A percentile compares a stretch with the other conserved stretches of the same genome.
These are phyloP conservation scores for Suncus etruscus DNA, from an alignment of 2,113 vertebrate species.

Conservation along the genomic window DNA sequence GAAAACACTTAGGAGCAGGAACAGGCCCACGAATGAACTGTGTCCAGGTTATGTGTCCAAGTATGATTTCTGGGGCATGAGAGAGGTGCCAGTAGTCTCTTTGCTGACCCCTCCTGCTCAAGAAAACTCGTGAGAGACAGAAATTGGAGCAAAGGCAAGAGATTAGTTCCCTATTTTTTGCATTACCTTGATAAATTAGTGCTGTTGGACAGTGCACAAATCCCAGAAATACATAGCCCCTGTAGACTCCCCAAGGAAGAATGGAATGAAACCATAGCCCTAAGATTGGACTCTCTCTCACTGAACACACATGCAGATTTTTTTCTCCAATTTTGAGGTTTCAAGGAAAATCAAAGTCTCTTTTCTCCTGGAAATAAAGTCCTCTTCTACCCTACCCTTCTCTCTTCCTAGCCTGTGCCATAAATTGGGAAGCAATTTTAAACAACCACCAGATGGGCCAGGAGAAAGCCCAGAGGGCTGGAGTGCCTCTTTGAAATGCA, in stretches of 20 bases:
- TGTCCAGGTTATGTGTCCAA: not conserved
- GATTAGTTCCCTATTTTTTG: too few species aligned
- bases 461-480: too few species aligned
- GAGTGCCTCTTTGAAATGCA: too few species aligned
- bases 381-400: not conserved
- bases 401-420: not conserved
- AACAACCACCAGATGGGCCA: not conserved
- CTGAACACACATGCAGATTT: not conserved
- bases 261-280: not conserved
- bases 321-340: constrained; percentile 9
- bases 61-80: not conserved
- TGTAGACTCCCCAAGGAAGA: not conserved
- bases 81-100: not conserved
- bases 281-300: not conserved
- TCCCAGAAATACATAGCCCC: not conserved
- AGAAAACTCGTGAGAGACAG: not conserved
- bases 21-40: not conserved
- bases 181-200: not conserved
- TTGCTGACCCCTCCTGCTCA: not conserved
- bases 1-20: constrained; percentile 1
- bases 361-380: not conserved
- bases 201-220: not conserved
- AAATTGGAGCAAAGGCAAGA: not conserved
- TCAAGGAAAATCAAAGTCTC: constrained; percentile 22
- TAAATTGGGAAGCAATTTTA: not conserved